Evolutionary conservation across 2,113 vertebrate genomes (phyloP).

Genomic region (Crotalus viridis): DNA sequence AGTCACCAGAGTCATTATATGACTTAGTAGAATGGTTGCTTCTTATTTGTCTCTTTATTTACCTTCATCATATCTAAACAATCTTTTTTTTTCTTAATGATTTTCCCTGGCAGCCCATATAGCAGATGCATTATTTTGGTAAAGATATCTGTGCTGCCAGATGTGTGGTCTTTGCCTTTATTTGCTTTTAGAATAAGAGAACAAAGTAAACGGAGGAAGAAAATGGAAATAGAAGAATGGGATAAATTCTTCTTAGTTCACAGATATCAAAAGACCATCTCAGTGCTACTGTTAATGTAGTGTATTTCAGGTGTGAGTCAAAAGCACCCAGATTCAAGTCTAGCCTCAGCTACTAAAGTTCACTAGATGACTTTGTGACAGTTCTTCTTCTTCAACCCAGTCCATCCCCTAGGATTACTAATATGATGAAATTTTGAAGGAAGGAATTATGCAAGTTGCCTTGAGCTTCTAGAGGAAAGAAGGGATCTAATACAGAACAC

Average conservation of each 20-base stretch:
- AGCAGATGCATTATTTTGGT: neutral
- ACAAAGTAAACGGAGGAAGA: neutral
- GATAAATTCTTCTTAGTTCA: slow-evolving; percentile 12
- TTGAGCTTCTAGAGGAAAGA: neutral
- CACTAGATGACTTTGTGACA: neutral
- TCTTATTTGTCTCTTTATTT: slow-evolving; percentile 10
- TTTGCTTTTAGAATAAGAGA: slow-evolving; percentile 16
- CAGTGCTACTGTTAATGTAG: neutral
- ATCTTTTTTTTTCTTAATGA: neutral
- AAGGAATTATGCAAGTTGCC: neutral
- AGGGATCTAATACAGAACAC: neutral
- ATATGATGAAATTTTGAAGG: neutral
- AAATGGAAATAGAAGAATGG: slow-evolving; percentile 11
- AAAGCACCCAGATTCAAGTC: neutral
- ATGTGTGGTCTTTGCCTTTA: neutral
- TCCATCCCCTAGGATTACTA: neutral
- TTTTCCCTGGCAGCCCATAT: neutral
- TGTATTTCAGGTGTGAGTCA: neutral
- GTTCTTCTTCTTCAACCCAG: neutral
- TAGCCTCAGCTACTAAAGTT: neutral
- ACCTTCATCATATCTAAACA: slow-evolving; percentile 8
- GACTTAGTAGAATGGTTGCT: slow-evolving; percentile 4
- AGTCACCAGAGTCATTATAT: neutral
- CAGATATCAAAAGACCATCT: neutral
- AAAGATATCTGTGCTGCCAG: neutral